phyloP scores from a whole-genome alignment of 2,888 invertebrate genomes.

The Platycheirus albimanus region DNA sequence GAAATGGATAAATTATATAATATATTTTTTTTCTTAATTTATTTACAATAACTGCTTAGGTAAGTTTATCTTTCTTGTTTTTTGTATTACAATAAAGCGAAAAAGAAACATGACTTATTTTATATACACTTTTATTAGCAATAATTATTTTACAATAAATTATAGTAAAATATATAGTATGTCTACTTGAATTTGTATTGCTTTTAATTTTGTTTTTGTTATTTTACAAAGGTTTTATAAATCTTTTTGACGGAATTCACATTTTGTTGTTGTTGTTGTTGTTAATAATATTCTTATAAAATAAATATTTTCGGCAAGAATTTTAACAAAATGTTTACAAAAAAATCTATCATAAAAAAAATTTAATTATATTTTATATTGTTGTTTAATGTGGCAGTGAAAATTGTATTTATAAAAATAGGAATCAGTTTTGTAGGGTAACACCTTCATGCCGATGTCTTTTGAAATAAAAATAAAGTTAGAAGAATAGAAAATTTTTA shows the following conservation, averaged over 20 bases:
- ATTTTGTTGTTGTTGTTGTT: slow-evolving; percentile 25
- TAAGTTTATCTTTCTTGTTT: slow-evolving; percentile 43
- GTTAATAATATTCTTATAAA: slow-evolving; percentile 12
- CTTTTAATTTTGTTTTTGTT: slow-evolving; percentile 36
- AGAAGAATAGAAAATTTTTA: no score
- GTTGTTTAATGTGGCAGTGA: slow-evolving; percentile 58
- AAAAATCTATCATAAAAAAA: not conserved
- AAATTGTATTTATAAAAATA: slow-evolving; percentile 64
- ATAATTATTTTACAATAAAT: slow-evolving; percentile 33
- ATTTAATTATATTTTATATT: slow-evolving; percentile 12
- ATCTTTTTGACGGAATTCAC: slow-evolving; percentile 59
- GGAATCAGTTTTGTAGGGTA: slow-evolving; percentile 68
- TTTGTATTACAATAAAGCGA: slow-evolving; percentile 46
- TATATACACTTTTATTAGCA: slow-evolving; percentile 49
- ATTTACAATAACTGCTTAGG: slow-evolving; percentile 14
- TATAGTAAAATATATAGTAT: slow-evolving; percentile 52
- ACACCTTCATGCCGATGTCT: slow-evolving; percentile 45
- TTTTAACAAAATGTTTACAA: not conserved
- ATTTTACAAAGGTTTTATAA: slow-evolving; percentile 43
- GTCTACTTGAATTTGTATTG: slow-evolving; percentile 52
- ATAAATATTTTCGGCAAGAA: slow-evolving; percentile 46
- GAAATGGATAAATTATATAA: slow-evolving; percentile 16
- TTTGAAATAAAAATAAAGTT: not conserved
- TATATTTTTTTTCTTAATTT: slow-evolving; percentile 17
- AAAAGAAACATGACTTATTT: not conserved